phyloP scores from a whole-genome alignment of 2,797 vertebrate species.

The Sciurus carolinensis region DNA sequence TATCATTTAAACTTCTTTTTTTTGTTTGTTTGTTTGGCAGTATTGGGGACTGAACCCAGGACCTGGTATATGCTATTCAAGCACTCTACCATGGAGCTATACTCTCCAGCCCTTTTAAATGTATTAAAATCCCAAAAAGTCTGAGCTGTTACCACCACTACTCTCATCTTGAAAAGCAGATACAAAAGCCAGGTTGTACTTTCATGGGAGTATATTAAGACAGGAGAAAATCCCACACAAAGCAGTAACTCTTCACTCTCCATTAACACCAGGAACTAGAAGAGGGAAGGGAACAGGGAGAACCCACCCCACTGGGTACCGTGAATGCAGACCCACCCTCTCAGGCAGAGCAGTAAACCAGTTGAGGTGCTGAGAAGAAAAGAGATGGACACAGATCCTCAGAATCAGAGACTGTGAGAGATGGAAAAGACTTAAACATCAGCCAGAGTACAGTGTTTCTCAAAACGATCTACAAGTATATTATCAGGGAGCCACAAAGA shows the following conservation, averaged over 20 bases:
- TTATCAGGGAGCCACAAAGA: background rate
- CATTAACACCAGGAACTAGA: background rate
- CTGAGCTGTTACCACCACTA: background rate
- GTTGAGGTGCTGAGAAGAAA: background rate
- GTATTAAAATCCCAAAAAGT: background rate
- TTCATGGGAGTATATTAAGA: background rate
- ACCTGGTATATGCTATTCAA: too few relatives aligned
- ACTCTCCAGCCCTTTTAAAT: too few relatives aligned
- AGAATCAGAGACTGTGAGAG: background rate
- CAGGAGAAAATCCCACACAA: background rate
- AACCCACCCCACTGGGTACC: background rate
- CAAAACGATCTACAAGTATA: background rate
- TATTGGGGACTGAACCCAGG: too few relatives aligned
- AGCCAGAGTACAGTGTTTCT: background rate
- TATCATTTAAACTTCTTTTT: conserved; percentile 43
- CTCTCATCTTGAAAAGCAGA: conserved; percentile 33
- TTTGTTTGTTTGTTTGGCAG: too few relatives aligned
- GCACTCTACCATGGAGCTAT: too few relatives aligned
- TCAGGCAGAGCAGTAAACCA: background rate
- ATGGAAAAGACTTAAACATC: background rate
- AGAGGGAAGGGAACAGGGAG: background rate
- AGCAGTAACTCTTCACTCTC: background rate
- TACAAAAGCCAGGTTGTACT: background rate
- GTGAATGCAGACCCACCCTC: background rate
- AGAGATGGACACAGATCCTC: background rate